Conservation (phyloP, 23 tunicate genomes). For the Trididemnum nubilum region DNA sequence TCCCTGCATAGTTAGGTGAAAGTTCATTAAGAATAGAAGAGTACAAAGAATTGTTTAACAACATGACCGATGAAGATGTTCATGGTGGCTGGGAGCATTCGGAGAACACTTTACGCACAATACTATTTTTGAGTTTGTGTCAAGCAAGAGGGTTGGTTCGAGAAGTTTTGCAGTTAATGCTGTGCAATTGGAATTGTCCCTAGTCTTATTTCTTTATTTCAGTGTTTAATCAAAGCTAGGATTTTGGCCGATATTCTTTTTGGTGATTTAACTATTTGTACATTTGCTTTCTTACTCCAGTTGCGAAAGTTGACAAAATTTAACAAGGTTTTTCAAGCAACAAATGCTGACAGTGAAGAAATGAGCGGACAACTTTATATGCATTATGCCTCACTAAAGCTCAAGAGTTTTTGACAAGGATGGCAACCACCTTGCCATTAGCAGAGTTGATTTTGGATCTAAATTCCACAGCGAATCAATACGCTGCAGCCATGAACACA, state of each 20-base stretch:
- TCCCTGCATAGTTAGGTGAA: slow-evolving; percentile 6
- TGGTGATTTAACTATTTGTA: slow-evolving; percentile 21
- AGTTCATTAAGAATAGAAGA: slow-evolving; percentile 25
- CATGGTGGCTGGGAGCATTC: not conserved
- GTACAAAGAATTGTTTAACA: slow-evolving; percentile 24
- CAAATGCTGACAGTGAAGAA: slow-evolving; percentile 34
- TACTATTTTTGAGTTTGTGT: slow-evolving; percentile 8
- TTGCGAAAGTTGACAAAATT: slow-evolving; percentile 6
- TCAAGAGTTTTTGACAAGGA: slow-evolving; percentile 11
- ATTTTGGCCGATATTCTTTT: not conserved
- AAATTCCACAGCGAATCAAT: slow-evolving; percentile 19
- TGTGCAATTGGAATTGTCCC: not conserved
- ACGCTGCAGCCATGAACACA: slow-evolving; percentile 20
- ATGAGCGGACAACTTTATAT: not conserved
- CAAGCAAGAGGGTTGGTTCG: slow-evolving; percentile 19
- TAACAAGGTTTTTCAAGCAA: slow-evolving; percentile 32
- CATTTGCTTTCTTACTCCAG: slow-evolving; percentile 16
- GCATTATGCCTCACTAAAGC: slow-evolving; percentile 15
- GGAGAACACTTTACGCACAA: not conserved
- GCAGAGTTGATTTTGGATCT: slow-evolving; percentile 27
- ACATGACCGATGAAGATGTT: slow-evolving; percentile 20
- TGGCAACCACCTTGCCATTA: not conserved
- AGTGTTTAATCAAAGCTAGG: slow-evolving; percentile 6
- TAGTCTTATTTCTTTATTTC: not conserved
- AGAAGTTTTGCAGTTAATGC: slow-evolving; percentile 18